A percentile compares a stretch with the other conserved stretches of the same genome.
Evolutionary conservation across 2,113 vertebrate species (phyloP).

Genomic region (Strix aluco): DNA sequence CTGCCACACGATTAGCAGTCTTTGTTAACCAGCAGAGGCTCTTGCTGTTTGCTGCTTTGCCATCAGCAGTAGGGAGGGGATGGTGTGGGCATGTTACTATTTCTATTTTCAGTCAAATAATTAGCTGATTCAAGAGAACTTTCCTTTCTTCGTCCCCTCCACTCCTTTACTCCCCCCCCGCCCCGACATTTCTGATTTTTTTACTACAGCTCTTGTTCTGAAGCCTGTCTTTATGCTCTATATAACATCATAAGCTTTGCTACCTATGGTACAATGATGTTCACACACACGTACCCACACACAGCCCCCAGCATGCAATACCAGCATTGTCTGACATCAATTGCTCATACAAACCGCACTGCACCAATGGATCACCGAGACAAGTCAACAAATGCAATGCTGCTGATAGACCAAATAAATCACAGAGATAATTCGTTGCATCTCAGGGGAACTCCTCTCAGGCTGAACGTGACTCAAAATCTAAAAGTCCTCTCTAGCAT

Average conservation of each 20-base stretch:
- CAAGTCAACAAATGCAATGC: neutral
- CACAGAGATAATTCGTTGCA: neutral
- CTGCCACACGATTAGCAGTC: neutral
- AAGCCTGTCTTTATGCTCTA: neutral
- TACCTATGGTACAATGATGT: fast-evolving
- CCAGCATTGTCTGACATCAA: fast-evolving
- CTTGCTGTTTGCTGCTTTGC: neutral
- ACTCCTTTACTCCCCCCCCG: neutral
- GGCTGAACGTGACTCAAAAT: neutral
- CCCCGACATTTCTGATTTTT: neutral
- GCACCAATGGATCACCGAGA: neutral
- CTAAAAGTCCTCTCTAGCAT: neutral
- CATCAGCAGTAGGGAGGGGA: neutral
- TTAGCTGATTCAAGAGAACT: neutral
- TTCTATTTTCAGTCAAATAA: neutral
- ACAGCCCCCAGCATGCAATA: neutral
- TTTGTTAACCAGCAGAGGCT: neutral
- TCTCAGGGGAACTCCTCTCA: neutral
- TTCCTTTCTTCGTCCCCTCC: neutral
- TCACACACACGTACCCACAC: neutral
- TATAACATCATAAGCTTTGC: neutral
- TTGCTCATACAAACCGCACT: neutral
- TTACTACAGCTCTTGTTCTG: neutral
- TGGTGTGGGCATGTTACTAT: neutral
- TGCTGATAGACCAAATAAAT: neutral